phyloP scores from a whole-genome alignment of 2,888 invertebrate species.

The Tachina grossa region DNA sequence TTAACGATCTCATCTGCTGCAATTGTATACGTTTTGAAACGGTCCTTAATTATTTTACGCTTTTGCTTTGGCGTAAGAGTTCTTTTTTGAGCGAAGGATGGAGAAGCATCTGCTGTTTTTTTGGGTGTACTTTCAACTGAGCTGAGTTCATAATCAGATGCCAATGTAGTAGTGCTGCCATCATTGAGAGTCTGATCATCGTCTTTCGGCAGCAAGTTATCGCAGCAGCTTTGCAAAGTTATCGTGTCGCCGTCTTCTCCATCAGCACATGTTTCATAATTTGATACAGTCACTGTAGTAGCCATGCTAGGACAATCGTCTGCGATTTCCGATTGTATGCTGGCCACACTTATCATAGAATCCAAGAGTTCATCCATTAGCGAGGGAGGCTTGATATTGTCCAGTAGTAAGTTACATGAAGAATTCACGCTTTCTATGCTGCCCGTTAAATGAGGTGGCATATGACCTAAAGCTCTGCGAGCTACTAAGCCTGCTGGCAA shows the following conservation, averaged over 20 bases:
- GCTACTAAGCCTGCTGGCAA: slow-evolving; percentile 89
- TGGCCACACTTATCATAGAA: slow-evolving; percentile 93
- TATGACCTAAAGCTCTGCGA: slow-evolving; percentile 86
- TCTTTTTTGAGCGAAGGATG: slow-evolving; percentile 75
- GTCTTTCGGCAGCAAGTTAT: slow-evolving; percentile 80
- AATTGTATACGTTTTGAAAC: slow-evolving; percentile 93
- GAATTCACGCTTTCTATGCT: slow-evolving; percentile 86
- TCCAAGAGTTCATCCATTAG: slow-evolving; percentile 90
- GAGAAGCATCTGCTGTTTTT: slow-evolving; percentile 83
- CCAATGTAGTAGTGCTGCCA: slow-evolving; percentile 85
- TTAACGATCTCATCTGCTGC: slow-evolving; percentile 84
- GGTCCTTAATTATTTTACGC: slow-evolving; percentile 88
- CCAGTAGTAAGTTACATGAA: slow-evolving; percentile 86
- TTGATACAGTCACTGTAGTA: slow-evolving; percentile 80
- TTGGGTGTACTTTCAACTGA: slow-evolving; percentile 91
- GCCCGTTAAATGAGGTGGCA: slow-evolving; percentile 82
- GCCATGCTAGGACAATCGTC: slow-evolving; percentile 85
- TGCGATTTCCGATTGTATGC: slow-evolving; percentile 90
- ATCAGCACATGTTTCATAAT: slow-evolving; percentile 84
- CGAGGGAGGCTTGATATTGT: slow-evolving; percentile 92
- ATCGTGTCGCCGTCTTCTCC: slow-evolving; percentile 84
- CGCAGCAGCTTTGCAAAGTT: slow-evolving; percentile 85
- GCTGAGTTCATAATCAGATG: slow-evolving; percentile 89
- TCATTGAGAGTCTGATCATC: slow-evolving; percentile 72
- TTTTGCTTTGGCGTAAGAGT: slow-evolving; percentile 90